A percentile compares a stretch with the other conserved stretches of the same genome.
phyloP scores from a whole-genome alignment of 1,140 invertebrate genomes.

The Papilio aristodemus region DNA sequence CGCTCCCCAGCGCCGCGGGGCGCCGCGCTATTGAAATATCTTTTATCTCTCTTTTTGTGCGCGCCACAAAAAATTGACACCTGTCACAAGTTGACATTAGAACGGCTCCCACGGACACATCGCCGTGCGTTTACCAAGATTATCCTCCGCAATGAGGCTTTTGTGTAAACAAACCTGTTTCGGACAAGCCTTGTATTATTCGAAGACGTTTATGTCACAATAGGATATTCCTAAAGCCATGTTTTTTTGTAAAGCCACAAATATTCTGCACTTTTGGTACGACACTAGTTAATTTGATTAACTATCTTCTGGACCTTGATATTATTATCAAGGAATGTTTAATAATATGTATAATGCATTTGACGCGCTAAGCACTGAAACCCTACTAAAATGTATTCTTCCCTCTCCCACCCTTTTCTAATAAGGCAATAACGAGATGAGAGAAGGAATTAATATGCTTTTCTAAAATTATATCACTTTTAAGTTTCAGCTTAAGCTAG shows the following conservation, averaged over 20 bases:
- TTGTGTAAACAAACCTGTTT: slow-evolving; percentile 52
- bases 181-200: slow-evolving; percentile 44
- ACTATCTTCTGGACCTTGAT: not conserved
- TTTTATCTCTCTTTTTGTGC: slow-evolving; percentile 51
- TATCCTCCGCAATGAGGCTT: slow-evolving; percentile 47
- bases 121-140: slow-evolving; percentile 46
- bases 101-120: slow-evolving; percentile 54
- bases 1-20: slow-evolving; percentile 54
- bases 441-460: too few relatives aligned
- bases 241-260: not conserved
- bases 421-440: too few relatives aligned
- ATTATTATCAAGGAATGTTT: too few relatives aligned
- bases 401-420: too few relatives aligned
- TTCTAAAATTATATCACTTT: too few relatives aligned
- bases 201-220: slow-evolving; percentile 6
- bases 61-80: slow-evolving; percentile 71
- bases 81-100: slow-evolving; percentile 58
- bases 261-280: not conserved
- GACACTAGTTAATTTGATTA: slow-evolving; percentile 21
- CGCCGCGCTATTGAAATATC: slow-evolving; percentile 62
- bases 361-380: too few relatives aligned
- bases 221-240: not conserved
- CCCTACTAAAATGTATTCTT: too few relatives aligned
- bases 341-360: too few relatives aligned
- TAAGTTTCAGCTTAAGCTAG: too few relatives aligned